Conservation (phyloP, 2,888 invertebrate genomes). For the Rhopalosiphum nymphaeae region DNA sequence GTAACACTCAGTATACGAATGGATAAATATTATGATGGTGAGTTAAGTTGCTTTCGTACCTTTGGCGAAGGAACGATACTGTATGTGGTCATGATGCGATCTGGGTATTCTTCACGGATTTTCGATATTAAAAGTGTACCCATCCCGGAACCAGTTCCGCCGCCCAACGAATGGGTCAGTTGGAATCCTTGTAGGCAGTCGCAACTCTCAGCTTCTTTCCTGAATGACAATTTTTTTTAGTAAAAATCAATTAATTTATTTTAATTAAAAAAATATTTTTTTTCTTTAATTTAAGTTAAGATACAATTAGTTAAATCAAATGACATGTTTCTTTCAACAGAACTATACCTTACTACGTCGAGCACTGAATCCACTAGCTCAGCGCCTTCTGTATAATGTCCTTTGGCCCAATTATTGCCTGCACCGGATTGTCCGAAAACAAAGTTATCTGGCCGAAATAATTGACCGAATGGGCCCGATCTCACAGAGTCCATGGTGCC, state of each 20-base stretch:
- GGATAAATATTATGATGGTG: background rate
- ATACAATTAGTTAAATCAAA: background rate
- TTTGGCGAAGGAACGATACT: conserved; percentile 88
- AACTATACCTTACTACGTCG: conserved; percentile 71
- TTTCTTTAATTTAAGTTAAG: background rate
- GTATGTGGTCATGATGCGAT: conserved; percentile 88
- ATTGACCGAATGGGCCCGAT: conserved; percentile 78
- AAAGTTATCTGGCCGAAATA: conserved; percentile 80
- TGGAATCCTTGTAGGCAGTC: conserved; percentile 81
- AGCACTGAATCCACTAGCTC: conserved; percentile 74
- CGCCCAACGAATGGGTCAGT: conserved; percentile 85
- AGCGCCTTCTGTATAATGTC: conserved; percentile 77
- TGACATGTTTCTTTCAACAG: background rate
- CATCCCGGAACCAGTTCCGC: conserved; percentile 90
- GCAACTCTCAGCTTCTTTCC: conserved; percentile 74
- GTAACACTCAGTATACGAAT: background rate
- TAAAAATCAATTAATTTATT: background rate
- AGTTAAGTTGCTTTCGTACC: conserved; percentile 70
- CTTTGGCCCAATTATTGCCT: conserved; percentile 73
- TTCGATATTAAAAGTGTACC: conserved; percentile 88
- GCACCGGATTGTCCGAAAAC: conserved; percentile 75
- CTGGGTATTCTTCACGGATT: conserved; percentile 89
- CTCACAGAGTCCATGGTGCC: conserved; percentile 81
- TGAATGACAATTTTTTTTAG: conserved; percentile 29
- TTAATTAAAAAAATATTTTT: background rate